These are phyloP conservation scores for Sapayoa aenigma DNA, from an alignment of 2,113 vertebrate genomes.

Conservation along the genomic window DNA sequence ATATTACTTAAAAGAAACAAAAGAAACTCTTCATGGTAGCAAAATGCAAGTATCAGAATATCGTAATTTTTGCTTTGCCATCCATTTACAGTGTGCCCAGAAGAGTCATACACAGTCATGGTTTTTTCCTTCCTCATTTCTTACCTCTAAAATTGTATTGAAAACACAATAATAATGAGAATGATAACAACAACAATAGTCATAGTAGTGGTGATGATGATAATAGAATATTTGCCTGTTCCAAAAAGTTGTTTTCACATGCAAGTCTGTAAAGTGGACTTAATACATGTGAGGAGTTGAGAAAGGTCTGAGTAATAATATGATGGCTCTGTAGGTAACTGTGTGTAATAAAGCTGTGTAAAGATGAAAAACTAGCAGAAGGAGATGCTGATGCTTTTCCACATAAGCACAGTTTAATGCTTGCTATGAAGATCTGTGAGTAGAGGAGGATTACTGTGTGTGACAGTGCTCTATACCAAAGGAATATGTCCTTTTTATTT, in stretches of 20 bases:
- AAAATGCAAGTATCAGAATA: not conserved
- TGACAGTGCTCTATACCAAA: not conserved
- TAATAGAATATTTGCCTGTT: not conserved
- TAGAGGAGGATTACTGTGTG: not conserved
- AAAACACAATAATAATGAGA: not conserved
- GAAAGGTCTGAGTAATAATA: not conserved
- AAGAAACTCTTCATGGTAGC: not conserved
- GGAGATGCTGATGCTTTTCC: not conserved
- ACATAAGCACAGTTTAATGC: rapidly evolving
- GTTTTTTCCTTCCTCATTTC: not conserved
- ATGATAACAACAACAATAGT: not conserved
- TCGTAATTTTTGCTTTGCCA: not conserved
- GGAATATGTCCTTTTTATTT: not conserved
- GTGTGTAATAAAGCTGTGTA: not conserved
- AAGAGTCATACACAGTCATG: not conserved
- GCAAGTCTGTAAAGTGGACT: not conserved
- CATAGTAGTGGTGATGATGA: not conserved
- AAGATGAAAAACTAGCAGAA: not conserved
- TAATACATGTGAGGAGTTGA: not conserved
- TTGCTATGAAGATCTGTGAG: not conserved
- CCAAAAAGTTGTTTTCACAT: not conserved
- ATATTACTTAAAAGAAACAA: not conserved
- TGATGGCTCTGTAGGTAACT: not conserved
- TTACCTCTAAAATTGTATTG: not conserved
- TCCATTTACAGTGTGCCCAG: not conserved